These are phyloP conservation scores for Sphaeridia pumilis DNA, from an alignment of 2,888 invertebrate genomes.

Conservation along the genomic window DNA sequence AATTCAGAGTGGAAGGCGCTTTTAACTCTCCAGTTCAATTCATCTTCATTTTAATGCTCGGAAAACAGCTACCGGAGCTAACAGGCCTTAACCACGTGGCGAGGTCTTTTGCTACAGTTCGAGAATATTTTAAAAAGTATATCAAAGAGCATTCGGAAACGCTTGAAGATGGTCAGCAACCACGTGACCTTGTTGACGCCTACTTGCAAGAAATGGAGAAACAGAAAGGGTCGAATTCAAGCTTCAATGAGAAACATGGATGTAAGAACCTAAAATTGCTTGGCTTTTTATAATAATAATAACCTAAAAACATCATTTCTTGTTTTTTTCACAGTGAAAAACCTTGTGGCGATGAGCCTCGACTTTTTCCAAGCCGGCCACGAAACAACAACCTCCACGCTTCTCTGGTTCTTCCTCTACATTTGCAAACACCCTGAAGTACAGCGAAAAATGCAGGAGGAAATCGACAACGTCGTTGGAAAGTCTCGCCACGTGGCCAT, in stretches of 20 bases:
- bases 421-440: neutral
- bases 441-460: neutral
- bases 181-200: neutral
- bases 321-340: neutral
- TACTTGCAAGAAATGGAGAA: neutral
- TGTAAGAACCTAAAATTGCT: neutral
- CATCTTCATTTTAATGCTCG: too few species aligned
- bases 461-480: neutral
- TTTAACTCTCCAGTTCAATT: too few species aligned
- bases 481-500: neutral
- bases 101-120: too few species aligned
- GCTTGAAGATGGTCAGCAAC: neutral
- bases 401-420: neutral
- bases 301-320: neutral
- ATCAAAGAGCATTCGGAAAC: neutral
- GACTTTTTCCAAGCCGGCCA: neutral
- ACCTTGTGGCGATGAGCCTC: neutral
- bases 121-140: neutral
- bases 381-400: neutral
- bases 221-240: neutral
- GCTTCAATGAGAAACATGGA: neutral
- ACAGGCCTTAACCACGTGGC: too few species aligned
- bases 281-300: too few species aligned
- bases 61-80: too few species aligned
- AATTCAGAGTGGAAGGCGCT: too few species aligned